phyloP scores from a whole-genome alignment of 2,888 invertebrate genomes.

The Cosmopolites sordidus region DNA sequence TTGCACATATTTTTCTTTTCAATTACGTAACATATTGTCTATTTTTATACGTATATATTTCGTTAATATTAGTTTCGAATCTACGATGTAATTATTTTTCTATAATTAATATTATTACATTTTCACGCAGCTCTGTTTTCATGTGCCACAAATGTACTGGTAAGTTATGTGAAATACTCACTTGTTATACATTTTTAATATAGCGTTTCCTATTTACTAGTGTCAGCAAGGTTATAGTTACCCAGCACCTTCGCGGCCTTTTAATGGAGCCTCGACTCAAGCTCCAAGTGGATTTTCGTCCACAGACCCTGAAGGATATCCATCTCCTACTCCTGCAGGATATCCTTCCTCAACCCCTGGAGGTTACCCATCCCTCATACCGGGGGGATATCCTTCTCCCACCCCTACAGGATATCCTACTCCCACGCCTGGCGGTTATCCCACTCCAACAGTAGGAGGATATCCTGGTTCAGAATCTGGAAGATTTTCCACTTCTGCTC shows the following conservation, averaged over 20 bases:
- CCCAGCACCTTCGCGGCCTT: slow-evolving; percentile 63
- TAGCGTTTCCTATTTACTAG: slow-evolving; percentile 38
- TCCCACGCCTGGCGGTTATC: neutral
- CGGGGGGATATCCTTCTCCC: neutral
- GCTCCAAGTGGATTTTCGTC: neutral
- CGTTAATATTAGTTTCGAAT: no score
- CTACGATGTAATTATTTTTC: no score
- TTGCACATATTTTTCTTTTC: no score
- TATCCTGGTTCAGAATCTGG: neutral
- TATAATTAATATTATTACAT: neutral
- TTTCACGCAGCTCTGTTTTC: neutral
- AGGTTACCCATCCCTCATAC: slow-evolving; percentile 2
- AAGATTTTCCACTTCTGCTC: neutral
- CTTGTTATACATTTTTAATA: neutral
- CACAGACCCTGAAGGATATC: slow-evolving; percentile 20
- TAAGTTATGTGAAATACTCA: neutral
- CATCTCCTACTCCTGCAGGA: neutral
- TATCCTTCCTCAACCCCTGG: neutral
- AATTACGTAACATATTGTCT: no score
- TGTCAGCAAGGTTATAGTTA: slow-evolving; percentile 74
- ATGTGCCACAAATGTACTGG: neutral
- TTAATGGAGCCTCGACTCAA: slow-evolving; percentile 40
- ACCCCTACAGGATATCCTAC: slow-evolving; percentile 11
- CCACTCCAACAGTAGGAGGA: neutral
- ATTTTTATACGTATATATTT: no score